Evolutionary conservation across 2,797 vertebrate genomes (phyloP).

Genomic region (Platalea minor): DNA sequence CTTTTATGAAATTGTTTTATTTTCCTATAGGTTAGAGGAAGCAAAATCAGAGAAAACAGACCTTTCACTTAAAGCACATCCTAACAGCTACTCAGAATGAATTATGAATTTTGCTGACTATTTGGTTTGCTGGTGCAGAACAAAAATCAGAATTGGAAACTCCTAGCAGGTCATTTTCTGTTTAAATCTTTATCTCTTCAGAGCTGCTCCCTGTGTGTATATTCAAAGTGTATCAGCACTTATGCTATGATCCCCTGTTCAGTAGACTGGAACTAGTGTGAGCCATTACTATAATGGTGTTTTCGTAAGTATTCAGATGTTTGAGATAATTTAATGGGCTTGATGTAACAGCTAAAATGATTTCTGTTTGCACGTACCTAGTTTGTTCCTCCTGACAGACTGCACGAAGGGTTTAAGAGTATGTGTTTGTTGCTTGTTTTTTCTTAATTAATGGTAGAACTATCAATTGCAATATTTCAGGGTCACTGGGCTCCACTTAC

Average conservation of each 20-base stretch:
- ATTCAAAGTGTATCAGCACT: not conserved
- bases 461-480: not conserved
- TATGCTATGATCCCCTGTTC: not conserved
- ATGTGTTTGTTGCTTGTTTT: not conserved
- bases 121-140: not conserved
- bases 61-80: not conserved
- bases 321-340: not conserved
- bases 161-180: not conserved
- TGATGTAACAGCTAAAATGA: not conserved
- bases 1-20: not conserved
- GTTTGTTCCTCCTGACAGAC: not conserved
- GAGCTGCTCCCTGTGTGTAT: not conserved
- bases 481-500: not conserved
- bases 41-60: not conserved
- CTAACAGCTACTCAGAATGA: not conserved
- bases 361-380: not conserved
- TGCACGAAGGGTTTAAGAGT: not conserved
- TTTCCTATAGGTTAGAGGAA: conserved; percentile 8
- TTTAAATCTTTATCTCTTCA: conserved; percentile 12
- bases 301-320: conserved; percentile 2
- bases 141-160: not conserved
- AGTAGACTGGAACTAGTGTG: not conserved
- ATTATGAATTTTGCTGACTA: not conserved
- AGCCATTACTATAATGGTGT: not conserved
- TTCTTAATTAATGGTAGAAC: not conserved